These are phyloP conservation scores for Diglossa cyanea DNA, from an alignment of 2,797 vertebrate genomes.

Conservation along the genomic window DNA sequence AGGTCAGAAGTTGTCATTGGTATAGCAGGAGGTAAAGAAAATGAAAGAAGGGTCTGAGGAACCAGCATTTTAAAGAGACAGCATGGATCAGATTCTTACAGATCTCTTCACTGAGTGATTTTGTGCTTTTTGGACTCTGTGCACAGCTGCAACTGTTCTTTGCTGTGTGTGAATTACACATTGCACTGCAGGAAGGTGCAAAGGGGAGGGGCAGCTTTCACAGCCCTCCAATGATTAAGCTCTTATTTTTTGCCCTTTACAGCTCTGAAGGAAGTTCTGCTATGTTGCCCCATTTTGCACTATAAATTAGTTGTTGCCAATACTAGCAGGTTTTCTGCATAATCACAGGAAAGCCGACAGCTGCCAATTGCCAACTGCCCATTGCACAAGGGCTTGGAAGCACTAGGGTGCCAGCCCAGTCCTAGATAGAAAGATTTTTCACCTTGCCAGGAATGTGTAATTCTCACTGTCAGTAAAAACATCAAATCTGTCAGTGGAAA, in stretches of 20 bases:
- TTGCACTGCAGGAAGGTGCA: neutral
- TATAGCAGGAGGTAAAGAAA: neutral
- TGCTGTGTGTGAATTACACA: neutral
- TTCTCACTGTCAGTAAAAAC: neutral
- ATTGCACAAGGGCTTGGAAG: neutral
- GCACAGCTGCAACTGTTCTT: slow-evolving; percentile 23
- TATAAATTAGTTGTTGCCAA: neutral
- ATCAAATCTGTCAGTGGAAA: neutral
- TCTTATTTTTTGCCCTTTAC: neutral
- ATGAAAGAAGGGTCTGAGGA: slow-evolving; percentile 1
- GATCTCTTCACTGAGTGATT: slow-evolving; percentile 4
- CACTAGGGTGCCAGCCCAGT: neutral
- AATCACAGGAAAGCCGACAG: fast-evolving
- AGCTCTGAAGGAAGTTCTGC: neutral
- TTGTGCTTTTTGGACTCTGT: slow-evolving; percentile 46
- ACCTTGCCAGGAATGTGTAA: neutral
- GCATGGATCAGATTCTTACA: slow-evolving; percentile 35
- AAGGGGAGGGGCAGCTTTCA: neutral
- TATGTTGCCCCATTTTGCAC: neutral
- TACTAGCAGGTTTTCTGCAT: neutral
- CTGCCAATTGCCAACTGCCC: neutral
- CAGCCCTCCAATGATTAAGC: neutral
- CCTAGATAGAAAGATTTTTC: neutral
- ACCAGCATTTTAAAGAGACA: slow-evolving; percentile 64
- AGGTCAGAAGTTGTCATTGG: neutral